Conservation (phyloP, 2,797 vertebrate genomes). For the Protonibea diacanthus region DNA sequence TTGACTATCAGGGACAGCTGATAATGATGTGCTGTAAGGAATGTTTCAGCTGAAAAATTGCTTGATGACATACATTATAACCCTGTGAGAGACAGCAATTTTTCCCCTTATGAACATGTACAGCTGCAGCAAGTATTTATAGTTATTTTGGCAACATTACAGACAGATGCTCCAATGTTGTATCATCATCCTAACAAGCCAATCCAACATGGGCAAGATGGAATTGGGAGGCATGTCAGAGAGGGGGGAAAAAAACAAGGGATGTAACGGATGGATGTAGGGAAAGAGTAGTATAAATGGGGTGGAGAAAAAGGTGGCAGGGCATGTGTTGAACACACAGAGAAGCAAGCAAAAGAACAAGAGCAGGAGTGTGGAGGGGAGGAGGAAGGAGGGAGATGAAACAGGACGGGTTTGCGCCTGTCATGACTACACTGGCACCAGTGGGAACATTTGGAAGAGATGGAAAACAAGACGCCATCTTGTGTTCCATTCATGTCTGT, state of each 20-base stretch:
- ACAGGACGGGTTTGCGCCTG: slow-evolving; percentile 57
- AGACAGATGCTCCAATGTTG: slow-evolving; percentile 20
- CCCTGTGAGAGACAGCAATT: slow-evolving; percentile 48
- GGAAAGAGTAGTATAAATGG: slow-evolving; percentile 20
- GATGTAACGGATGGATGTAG: slow-evolving; percentile 13
- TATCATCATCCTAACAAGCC: slow-evolving; percentile 29
- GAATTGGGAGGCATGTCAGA: slow-evolving; percentile 17
- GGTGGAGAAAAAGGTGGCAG: slow-evolving; percentile 25
- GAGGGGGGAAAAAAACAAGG: background rate
- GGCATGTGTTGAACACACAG: slow-evolving; percentile 60
- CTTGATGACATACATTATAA: slow-evolving; percentile 53
- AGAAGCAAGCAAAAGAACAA: slow-evolving; percentile 48
- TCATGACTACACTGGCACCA: slow-evolving; percentile 69
- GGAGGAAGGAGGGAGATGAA: slow-evolving; percentile 54
- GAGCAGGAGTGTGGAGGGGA: slow-evolving; percentile 36
- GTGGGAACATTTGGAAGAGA: slow-evolving; percentile 63
- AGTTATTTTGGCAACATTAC: slow-evolving; percentile 10
- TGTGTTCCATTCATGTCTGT: slow-evolving; percentile 73
- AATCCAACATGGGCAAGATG: slow-evolving; percentile 2
- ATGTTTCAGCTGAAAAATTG: slow-evolving; percentile 55
- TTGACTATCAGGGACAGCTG: slow-evolving; percentile 29
- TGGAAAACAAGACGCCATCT: slow-evolving; percentile 78
- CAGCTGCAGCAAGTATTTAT: slow-evolving; percentile 14
- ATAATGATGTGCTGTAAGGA: slow-evolving; percentile 46
- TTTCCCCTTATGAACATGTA: slow-evolving; percentile 23